phyloP scores from a whole-genome alignment of 2,888 invertebrate species.

The Hymenopus coronatus region DNA sequence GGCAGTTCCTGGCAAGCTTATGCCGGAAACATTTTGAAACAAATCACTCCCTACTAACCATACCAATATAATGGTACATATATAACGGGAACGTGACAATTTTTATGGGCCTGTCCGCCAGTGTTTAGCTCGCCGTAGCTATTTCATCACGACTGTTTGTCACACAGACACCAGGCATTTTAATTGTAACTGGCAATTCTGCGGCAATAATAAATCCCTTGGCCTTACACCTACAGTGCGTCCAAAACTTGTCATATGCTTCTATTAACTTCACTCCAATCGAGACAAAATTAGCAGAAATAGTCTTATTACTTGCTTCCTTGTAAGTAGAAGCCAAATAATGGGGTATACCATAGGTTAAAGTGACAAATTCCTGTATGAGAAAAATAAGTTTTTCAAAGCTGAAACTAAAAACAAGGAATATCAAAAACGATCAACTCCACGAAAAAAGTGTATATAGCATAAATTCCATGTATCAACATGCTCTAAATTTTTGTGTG shows the following conservation, averaged over 20 bases:
- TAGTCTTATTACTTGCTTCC: too few relatives aligned
- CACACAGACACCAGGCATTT: not conserved
- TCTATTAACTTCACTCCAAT: too few relatives aligned
- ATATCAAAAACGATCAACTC: too few relatives aligned
- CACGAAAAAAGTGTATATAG: too few relatives aligned
- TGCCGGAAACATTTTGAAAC: not conserved
- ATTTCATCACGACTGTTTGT: not conserved
- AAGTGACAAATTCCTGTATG: too few relatives aligned
- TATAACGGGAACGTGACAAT: not conserved
- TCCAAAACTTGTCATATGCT: not conserved
- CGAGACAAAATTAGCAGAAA: too few relatives aligned
- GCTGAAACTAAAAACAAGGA: too few relatives aligned
- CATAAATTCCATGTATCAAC: too few relatives aligned
- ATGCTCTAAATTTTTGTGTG: too few relatives aligned
- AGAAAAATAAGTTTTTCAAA: too few relatives aligned
- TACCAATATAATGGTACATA: not conserved
- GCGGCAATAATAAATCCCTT: not conserved
- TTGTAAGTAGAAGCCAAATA: too few relatives aligned
- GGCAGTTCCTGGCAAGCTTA: not conserved
- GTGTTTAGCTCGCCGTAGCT: not conserved
- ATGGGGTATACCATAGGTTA: too few relatives aligned
- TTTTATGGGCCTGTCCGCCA: not conserved
- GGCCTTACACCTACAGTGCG: not conserved
- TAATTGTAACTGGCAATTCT: not conserved
- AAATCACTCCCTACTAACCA: not conserved